Percentiles rank a stretch among this genome's conserved stretches.
These are phyloP conservation scores for Brachymystax lenok DNA, from an alignment of 2,797 vertebrate genomes.

Conservation along the genomic window DNA sequence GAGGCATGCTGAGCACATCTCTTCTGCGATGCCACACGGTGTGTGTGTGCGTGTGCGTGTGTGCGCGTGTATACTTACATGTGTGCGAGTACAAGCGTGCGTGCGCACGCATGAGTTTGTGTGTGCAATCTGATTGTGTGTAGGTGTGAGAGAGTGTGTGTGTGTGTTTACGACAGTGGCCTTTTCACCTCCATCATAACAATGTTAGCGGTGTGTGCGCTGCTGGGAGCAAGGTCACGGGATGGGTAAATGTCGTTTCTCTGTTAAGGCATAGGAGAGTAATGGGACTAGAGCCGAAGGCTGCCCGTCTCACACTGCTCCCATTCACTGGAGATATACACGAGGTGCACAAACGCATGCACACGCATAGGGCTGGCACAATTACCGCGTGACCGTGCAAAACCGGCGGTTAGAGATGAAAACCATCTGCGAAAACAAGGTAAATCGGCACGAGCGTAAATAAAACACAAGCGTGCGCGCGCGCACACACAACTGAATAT, in stretches of 20 bases:
- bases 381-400: too few relatives aligned
- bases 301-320: not conserved
- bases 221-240: not conserved
- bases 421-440: too few relatives aligned
- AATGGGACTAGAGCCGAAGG: not conserved
- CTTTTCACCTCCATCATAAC: slow-evolving; percentile 23
- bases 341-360: not conserved
- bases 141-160: not conserved
- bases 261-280: too few relatives aligned
- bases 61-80: too few relatives aligned
- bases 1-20: too few relatives aligned
- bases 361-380: not conserved
- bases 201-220: not conserved
- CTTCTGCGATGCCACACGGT: too few relatives aligned
- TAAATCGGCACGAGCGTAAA: too few relatives aligned
- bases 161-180: slow-evolving; percentile 15
- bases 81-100: too few relatives aligned
- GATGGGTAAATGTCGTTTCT: too few relatives aligned
- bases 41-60: too few relatives aligned
- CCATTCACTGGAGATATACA: not conserved
- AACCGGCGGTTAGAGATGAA: too few relatives aligned
- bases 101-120: too few relatives aligned
- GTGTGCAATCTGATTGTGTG: not conserved
- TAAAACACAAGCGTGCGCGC: not conserved
- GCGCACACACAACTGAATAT: not conserved